Evolutionary conservation across 2,888 invertebrate genomes (phyloP).

Genomic region (Deroplatys truncata): DNA sequence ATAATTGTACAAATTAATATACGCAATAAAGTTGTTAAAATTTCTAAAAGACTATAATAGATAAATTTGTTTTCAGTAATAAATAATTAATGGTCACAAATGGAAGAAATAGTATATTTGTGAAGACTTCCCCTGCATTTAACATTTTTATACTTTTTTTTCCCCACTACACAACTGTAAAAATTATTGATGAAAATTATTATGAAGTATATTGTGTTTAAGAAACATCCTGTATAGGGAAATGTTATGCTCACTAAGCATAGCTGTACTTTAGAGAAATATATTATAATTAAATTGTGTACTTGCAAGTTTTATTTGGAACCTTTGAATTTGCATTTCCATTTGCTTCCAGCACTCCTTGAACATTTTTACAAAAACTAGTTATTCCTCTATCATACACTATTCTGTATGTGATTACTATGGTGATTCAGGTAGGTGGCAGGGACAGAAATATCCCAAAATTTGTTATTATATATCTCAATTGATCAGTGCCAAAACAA

Average conservation of each 20-base stretch:
- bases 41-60: not conserved
- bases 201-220: not conserved
- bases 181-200: not conserved
- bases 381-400: no score
- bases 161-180: not conserved
- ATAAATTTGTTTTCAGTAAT: not conserved
- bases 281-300: slow-evolving; percentile 10
- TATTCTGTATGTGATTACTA: no score
- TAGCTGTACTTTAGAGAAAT: slow-evolving; percentile 8
- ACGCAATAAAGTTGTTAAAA: not conserved
- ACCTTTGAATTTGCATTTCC: not conserved
- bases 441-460: no score
- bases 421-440: no score
- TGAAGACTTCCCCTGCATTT: not conserved
- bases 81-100: no score
- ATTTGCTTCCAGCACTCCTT: not conserved
- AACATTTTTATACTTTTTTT: not conserved
- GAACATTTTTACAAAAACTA: no score
- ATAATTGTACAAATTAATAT: not conserved
- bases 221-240: not conserved
- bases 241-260: not conserved
- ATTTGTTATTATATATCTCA: no score
- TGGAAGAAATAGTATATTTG: not conserved
- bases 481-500: no score
- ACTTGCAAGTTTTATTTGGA: not conserved